These are phyloP conservation scores for Rhinatrema bivittatum DNA, from an alignment of 2,797 vertebrate genomes.

Conservation along the genomic window DNA sequence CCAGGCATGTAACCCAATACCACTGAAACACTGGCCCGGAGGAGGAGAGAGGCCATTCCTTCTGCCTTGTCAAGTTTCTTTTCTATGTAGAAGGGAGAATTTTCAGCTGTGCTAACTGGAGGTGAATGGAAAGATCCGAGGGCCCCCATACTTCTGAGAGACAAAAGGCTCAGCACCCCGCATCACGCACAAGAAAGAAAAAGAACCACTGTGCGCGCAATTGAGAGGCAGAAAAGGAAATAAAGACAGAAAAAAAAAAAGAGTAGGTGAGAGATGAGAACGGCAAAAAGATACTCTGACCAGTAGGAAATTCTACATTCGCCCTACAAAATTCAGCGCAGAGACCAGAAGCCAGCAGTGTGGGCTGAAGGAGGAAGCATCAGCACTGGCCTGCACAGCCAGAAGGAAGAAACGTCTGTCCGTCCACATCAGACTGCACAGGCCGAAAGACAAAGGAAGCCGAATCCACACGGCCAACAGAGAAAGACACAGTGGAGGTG, in stretches of 20 bases:
- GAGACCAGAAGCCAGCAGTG: no score
- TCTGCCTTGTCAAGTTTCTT: constrained; percentile 20
- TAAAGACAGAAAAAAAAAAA: constrained; percentile 3
- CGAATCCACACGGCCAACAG: neutral
- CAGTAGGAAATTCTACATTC: neutral
- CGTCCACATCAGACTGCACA: no score
- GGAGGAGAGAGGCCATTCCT: constrained; percentile 78
- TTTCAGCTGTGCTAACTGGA: constrained; percentile 14
- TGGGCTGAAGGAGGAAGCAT: no score
- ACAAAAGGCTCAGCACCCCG: neutral
- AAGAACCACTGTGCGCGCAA: no score
- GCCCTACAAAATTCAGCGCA: neutral
- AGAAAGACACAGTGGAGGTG: neutral
- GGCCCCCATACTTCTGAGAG: neutral
- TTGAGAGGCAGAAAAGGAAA: no score
- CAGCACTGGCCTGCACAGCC: no score
- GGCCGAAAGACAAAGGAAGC: no score
- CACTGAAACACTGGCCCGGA: constrained; percentile 68
- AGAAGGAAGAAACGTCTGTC: no score
- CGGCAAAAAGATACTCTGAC: neutral
- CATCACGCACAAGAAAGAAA: no score
- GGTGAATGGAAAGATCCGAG: constrained; percentile 32
- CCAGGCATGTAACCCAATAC: constrained; percentile 72
- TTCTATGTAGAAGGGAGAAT: constrained; percentile 30
- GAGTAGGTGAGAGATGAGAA: constrained; percentile 9